Evolutionary conservation across 35 echinoderm and acorn worm genomes (phyloP), one percentile per base, ranked within the genome.

Genomic region (Heliocidaris erythrogramma): DNA sequence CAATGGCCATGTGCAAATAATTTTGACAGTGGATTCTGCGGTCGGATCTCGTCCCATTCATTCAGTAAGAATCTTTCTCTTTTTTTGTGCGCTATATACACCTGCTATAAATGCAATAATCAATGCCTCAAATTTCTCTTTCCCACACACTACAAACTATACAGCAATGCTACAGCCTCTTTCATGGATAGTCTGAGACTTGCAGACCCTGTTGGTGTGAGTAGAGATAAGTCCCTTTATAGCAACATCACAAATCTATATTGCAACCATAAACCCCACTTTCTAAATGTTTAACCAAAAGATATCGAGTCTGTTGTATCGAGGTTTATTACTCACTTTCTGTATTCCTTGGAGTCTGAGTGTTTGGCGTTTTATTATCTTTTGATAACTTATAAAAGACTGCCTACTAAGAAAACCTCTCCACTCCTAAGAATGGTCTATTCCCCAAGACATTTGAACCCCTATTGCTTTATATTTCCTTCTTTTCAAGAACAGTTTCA

Each of bases 51-150:
- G 14, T 56, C 52, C 52, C 52, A 78, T 6, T 27, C 52, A 78
- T 6, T 27, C 65, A 78, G 8, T 78, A 78, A 27, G 65, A 78
- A 78, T 18, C n/a, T 6, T 78, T 8, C 65, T 78, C 65, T 27
- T 78, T 78, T 78, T 78, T 78, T n/a, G 65, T 78, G 27, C 17
- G 27, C 65, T 21, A 69, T 69, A n/a, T 78, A 78, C 65, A 78
- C 65, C 65, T 78, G 65, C n/a, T 78, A n/a, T 78, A 78, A 78
- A 78, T 78, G 65, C 18, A 78, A 78, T 29, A 78, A 78, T 78
- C 65, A 78, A 78, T 78, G 65, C 65, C 27, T 78, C 18, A 5
- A 78, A 78, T 24, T 78, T 78, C 65, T 78, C 65, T 78, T 78
- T 78, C 65, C 65, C 65, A 78, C 65, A 78, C 65, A 78, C 65